Base-by-base conservation (phyloP, 2,113 vertebrate species). In the Microcebus jonahi region DNA sequence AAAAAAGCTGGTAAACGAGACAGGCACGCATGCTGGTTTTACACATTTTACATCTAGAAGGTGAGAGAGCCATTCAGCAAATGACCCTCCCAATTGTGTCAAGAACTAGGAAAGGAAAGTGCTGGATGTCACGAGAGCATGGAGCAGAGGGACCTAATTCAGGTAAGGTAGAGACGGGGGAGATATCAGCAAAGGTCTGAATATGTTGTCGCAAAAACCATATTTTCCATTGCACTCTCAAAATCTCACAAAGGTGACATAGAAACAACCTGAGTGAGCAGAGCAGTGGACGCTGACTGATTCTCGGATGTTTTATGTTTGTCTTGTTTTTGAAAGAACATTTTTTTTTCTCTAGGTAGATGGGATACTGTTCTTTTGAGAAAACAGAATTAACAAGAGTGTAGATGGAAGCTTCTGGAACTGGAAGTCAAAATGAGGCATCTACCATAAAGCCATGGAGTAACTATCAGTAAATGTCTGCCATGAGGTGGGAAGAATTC, bases 321-420 rank as follows among this genome's bases (percentile, higher is more conserved):
- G 17, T 92, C 53, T 79, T 86, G 31, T 81, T 96, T 96, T 39
- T 39, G 13, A 92, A 82, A 68, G 13, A 39, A 63, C 11, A 5
- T 36, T 90, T 29, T 48, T 39, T 36, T 48, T 63, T 27, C 61
- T 80, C 68, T 73, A 90, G 17, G 48, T 57, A 59, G 8, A 34
- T 1, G 8, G 11, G 23, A 84, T 70, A 4, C 11, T 12, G 65
- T n/a, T 93, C 25, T 36, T 89, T 34, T 48, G 53, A 75, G 89
- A 82, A 89, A 75, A 50, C 57, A 71, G 21, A 39, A 83, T 57
- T 34, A 48, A 39, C 4, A 7, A 39, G 21, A 61, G 39, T 61
- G 31, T 48, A 82, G 21, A 75, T 0, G 6, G n/a, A 73, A 25
- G 29, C n/a, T 61, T 25, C 63, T 17, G 68, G 61, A 83, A 70